Evolutionary conservation across 1,140 invertebrate genomes (phyloP).

Genomic region (Nasonia longicornis): DNA sequence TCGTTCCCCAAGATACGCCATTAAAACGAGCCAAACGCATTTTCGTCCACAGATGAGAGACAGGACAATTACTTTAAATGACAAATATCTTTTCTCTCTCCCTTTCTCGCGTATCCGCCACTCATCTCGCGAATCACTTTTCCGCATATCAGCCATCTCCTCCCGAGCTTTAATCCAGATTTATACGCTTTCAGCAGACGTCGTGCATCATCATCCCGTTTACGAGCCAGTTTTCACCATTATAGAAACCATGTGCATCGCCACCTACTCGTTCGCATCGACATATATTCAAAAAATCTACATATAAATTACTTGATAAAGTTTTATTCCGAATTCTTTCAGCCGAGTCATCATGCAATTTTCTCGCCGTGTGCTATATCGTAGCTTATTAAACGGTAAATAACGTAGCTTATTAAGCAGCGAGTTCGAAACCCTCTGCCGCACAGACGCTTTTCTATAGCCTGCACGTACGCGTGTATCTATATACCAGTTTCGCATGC

Average conservation of each 20-base stretch:
- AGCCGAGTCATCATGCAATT: no score
- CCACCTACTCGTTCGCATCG: no score
- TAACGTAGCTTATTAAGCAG: neutral
- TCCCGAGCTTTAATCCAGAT: constrained; percentile 17
- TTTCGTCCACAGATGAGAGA: no score
- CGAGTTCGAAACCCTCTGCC: neutral
- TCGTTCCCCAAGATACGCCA: neutral
- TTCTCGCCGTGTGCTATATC: no score
- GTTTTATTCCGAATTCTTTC: no score
- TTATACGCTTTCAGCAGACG: neutral
- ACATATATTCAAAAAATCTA: no score
- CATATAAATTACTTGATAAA: neutral
- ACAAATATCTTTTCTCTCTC: neutral
- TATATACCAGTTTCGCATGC: constrained; percentile 22
- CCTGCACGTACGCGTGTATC: neutral
- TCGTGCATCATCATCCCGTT: constrained; percentile 7
- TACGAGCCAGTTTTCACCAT: constrained; percentile 12
- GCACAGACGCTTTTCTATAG: neutral
- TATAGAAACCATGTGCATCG: neutral
- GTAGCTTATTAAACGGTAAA: neutral
- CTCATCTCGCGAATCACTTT: constrained; percentile 16
- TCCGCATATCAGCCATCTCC: neutral
- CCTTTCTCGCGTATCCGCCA: neutral
- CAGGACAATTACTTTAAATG: neutral
- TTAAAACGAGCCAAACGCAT: neutral